phyloP scores from a whole-genome alignment of 2,888 invertebrate species.

The Loripinus fragilis region DNA sequence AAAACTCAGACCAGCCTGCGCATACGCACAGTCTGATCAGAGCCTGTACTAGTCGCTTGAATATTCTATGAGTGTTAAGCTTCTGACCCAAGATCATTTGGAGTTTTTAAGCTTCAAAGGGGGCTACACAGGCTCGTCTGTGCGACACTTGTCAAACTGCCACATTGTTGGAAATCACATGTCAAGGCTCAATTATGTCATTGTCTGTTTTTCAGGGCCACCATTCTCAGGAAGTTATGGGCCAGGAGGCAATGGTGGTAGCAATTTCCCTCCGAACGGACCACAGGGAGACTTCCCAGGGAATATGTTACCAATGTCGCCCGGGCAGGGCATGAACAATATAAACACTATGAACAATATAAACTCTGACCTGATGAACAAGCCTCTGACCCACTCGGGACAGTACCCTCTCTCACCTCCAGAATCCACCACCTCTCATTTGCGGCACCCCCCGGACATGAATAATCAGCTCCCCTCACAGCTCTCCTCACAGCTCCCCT shows the following conservation, averaged over 20 bases:
- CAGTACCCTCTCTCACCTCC: slow-evolving; percentile 40
- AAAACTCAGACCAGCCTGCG: no score
- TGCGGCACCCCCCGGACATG: slow-evolving; percentile 66
- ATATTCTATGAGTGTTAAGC: no score
- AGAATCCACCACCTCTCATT: slow-evolving; percentile 61
- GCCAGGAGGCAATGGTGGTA: slow-evolving; percentile 51
- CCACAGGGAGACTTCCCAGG: slow-evolving; percentile 61
- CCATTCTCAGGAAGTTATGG: slow-evolving; percentile 66
- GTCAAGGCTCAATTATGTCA: no score
- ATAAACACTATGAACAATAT: slow-evolving; percentile 51
- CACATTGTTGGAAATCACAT: no score
- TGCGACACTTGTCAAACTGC: no score
- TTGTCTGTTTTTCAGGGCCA: slow-evolving; percentile 55
- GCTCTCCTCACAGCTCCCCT: slow-evolving; percentile 68
- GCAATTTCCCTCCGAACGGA: slow-evolving; percentile 55
- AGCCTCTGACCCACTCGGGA: slow-evolving; percentile 54
- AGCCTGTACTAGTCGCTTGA: no score
- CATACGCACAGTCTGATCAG: no score
- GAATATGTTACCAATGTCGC: slow-evolving; percentile 65
- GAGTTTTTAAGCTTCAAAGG: no score
- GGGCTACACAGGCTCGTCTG: no score
- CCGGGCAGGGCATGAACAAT: slow-evolving; percentile 51
- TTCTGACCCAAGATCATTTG: no score
- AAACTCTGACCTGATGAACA: slow-evolving; percentile 60
- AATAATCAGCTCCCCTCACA: slow-evolving; percentile 62